Evolutionary conservation across 2,113 vertebrate genomes (phyloP), one percentile per base, ranked within the genome.

Genomic region (Pitta sordida): DNA sequence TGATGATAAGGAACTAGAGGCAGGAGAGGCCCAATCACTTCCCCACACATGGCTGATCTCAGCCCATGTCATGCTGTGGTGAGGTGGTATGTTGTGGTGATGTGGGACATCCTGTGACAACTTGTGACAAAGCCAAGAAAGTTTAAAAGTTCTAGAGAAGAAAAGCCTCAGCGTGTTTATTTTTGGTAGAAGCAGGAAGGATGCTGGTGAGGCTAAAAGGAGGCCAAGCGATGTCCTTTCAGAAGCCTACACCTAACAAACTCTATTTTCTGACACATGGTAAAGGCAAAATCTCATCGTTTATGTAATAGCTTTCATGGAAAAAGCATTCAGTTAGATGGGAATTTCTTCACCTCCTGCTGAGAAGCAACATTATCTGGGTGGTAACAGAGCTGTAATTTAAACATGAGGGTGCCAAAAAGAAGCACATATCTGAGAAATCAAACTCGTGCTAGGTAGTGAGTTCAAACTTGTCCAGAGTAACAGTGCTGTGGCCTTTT

Each of bases 141-240:
- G 48, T 48, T 46, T 60, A 69, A 52, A 93, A 91, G n/a, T 37
- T 9, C 43, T 74, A 29, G 23, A 81, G 79, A 83, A 91, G 71
- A 94, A 90, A 93, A 74, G 30, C 51, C 49, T 55, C 34, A 17
- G 37, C 5, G 1, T 81, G 79, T 77, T 86, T 96, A 83, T 93
- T 95, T 96, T 83, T 77, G 90, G 90, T 36, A 59, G 71, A 65
- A 74, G 86, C 36, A 81, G 90, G 91, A 94, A 93, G 94, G 93
- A 90, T 64, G n/a, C 32, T 77, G 68, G 52, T 83, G 76, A 86
- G 67, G 85, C 68, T 94, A 68, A 88, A 86, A 94, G 13, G 73
- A 90, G 63, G 30, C 37, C n/a, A 32, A 79, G n/a, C 5, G 0
- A 30, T 48, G 56, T 67, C 71, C 59, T 91, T 80, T 60, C 59